A percentile compares a stretch with the other conserved stretches of the same genome.
Evolutionary conservation across 2,888 invertebrate species (phyloP).

Genomic region (Drosophila mercatorum): DNA sequence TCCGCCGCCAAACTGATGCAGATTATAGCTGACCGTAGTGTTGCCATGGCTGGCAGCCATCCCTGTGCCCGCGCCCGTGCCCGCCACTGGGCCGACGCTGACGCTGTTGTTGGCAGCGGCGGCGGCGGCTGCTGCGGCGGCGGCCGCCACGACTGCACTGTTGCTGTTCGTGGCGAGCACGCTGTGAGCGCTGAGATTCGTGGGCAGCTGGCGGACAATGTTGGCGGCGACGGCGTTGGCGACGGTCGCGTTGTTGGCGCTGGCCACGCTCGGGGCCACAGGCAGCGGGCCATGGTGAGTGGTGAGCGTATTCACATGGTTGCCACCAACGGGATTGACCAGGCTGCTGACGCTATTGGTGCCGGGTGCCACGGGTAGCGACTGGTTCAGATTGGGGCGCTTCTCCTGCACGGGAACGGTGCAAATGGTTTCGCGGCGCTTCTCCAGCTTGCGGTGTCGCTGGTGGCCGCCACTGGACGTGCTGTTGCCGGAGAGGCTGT

Average conservation of each 20-base stretch:
- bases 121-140: constrained; percentile 11
- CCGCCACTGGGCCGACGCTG: constrained; percentile 5
- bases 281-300: constrained; percentile 62
- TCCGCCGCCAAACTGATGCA: constrained; percentile 92
- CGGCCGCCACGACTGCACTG: constrained; percentile 12
- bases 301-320: constrained; percentile 42
- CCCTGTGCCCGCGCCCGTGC: constrained; percentile 4
- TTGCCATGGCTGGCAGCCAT: constrained; percentile 24
- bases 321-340: constrained; percentile 26
- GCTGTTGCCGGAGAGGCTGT: constrained; percentile 34
- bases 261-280: constrained; percentile 54
- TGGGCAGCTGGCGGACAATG: constrained; percentile 60
- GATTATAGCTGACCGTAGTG: constrained; percentile 87
- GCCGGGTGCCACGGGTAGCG: constrained; percentile 46
- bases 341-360: constrained; percentile 10
- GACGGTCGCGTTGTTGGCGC: constrained; percentile 14
- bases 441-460: constrained; percentile 88
- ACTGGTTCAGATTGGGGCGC: constrained; percentile 78
- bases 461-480: constrained; percentile 40
- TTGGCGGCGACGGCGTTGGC: constrained; percentile 18
- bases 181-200: constrained; percentile 46
- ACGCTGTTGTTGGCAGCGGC: constrained; percentile 23
- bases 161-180: constrained; percentile 24
- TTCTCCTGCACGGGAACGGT: constrained; percentile 84
- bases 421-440: constrained; percentile 89